Conservation (phyloP, 1,140 invertebrate genomes). For the Diorhabda carinulata region DNA sequence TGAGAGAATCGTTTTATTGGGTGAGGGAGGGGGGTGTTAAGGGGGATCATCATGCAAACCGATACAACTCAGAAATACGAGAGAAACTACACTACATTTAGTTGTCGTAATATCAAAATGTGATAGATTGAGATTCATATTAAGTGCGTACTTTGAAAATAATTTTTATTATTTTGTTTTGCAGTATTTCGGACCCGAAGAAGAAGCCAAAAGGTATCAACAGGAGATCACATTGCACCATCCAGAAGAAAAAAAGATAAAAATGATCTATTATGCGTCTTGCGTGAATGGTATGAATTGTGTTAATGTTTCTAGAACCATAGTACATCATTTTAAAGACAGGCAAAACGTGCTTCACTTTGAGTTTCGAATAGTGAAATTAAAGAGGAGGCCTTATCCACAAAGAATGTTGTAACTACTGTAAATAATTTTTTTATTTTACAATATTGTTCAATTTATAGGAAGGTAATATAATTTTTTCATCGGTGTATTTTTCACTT, state of each 20-base stretch:
- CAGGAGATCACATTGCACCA: slow-evolving; percentile 41
- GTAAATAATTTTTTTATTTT: slow-evolving; percentile 3
- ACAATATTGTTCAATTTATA: neutral
- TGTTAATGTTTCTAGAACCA: slow-evolving; percentile 39
- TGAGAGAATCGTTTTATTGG: no score
- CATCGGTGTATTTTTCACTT: neutral
- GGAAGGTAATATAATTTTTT: neutral
- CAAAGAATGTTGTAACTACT: slow-evolving; percentile 28
- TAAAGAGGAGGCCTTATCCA: slow-evolving; percentile 36
- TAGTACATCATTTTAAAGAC: slow-evolving; percentile 40
- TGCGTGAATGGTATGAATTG: slow-evolving; percentile 39
- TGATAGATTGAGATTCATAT: neutral
- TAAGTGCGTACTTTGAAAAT: neutral
- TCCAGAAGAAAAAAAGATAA: slow-evolving; percentile 38
- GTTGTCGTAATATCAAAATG: neutral
- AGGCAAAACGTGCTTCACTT: slow-evolving; percentile 39
- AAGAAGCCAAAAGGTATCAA: slow-evolving; percentile 37
- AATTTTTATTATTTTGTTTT: neutral
- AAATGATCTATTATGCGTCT: slow-evolving; percentile 39
- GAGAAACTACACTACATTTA: no score
- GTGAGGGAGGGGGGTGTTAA: no score
- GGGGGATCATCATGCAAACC: no score
- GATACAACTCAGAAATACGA: no score
- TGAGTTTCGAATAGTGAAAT: slow-evolving; percentile 37
- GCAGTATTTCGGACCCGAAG: slow-evolving; percentile 38